These are phyloP conservation scores for Mactra quadrangularis DNA, from an alignment of 1,140 invertebrate species.

Conservation along the genomic window DNA sequence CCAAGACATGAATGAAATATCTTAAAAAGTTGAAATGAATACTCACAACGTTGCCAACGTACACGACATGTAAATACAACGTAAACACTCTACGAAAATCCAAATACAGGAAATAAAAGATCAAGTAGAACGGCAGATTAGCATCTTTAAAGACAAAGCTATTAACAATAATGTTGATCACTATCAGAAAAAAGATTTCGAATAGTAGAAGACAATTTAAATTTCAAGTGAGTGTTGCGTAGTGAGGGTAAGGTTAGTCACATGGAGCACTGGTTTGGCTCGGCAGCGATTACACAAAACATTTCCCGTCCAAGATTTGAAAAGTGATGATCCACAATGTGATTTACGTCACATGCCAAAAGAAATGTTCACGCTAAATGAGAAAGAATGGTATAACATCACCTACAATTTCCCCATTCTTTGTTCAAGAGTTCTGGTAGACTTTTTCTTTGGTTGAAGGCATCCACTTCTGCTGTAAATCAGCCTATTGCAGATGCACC, in stretches of 20 bases:
- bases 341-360: not conserved
- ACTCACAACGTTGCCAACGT: too few relatives aligned
- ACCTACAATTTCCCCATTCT: slow-evolving; percentile 8
- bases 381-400: not conserved
- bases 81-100: too few relatives aligned
- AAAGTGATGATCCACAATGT: not conserved
- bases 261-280: slow-evolving; percentile 47
- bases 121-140: too few relatives aligned
- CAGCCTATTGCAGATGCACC: not conserved
- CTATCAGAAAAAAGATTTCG: slow-evolving; percentile 19
- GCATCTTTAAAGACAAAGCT: too few relatives aligned
- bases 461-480: not conserved
- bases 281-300: slow-evolving; percentile 27
- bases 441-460: slow-evolving; percentile 34
- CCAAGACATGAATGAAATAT: too few relatives aligned
- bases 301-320: not conserved
- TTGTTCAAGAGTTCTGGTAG: slow-evolving; percentile 10
- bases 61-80: too few relatives aligned
- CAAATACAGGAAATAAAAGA: too few relatives aligned
- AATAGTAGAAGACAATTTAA: slow-evolving; percentile 32
- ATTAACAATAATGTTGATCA: too few relatives aligned
- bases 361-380: not conserved
- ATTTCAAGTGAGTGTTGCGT: slow-evolving; percentile 1
- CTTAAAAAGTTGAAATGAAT: too few relatives aligned
- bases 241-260: not conserved